phyloP scores from a whole-genome alignment of 1,140 invertebrate genomes.

The Orchesella cincta region DNA sequence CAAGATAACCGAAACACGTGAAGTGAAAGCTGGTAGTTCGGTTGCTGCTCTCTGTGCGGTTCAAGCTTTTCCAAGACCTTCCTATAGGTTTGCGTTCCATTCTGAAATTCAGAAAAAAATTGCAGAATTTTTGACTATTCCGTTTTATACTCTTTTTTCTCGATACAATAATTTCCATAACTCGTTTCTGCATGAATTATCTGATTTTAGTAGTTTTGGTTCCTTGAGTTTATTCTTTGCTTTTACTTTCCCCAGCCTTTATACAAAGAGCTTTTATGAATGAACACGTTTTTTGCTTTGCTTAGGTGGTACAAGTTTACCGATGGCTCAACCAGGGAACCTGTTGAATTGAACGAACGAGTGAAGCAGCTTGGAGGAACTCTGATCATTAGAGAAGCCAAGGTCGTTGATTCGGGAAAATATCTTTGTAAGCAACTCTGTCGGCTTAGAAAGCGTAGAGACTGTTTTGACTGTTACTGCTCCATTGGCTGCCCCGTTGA shows the following conservation, averaged over 20 bases:
- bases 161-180: neutral
- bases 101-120: no score
- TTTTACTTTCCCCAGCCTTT: slow-evolving; percentile 53
- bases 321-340: slow-evolving; percentile 79
- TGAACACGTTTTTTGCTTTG: slow-evolving; percentile 24
- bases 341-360: slow-evolving; percentile 79
- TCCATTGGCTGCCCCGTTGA: slow-evolving; percentile 81
- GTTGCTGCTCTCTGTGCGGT: slow-evolving; percentile 56
- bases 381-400: slow-evolving; percentile 84
- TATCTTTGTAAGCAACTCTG: slow-evolving; percentile 90
- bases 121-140: slow-evolving; percentile 20
- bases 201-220: slow-evolving; percentile 31
- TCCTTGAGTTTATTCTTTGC: slow-evolving; percentile 46
- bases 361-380: slow-evolving; percentile 92
- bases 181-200: slow-evolving; percentile 30
- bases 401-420: slow-evolving; percentile 88
- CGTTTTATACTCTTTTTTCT: neutral
- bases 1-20: slow-evolving; percentile 58
- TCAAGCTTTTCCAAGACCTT: slow-evolving; percentile 54
- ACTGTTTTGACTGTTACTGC: slow-evolving; percentile 90
- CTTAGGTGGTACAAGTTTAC: slow-evolving; percentile 90
- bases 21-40: slow-evolving; percentile 52
- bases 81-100: slow-evolving; percentile 53
- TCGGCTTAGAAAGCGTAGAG: slow-evolving; percentile 87
- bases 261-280: neutral